Evolutionary conservation across 2,113 vertebrate species (phyloP).

Genomic region (Sialia sialis): DNA sequence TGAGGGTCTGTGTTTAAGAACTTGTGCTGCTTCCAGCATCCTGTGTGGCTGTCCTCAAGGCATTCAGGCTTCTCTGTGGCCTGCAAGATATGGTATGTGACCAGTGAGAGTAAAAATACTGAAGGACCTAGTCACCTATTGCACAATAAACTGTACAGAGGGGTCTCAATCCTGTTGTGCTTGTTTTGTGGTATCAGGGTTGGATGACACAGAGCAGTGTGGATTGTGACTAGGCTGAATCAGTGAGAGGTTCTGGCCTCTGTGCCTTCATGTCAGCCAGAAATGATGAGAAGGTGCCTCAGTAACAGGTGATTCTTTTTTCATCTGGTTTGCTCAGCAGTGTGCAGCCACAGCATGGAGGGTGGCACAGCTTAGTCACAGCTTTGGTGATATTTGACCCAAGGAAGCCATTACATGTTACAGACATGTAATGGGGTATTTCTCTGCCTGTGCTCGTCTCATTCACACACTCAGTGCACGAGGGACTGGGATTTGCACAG

Average conservation of each 20-base stretch:
- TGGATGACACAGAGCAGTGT: background rate
- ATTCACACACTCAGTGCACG: background rate
- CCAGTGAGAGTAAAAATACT: background rate
- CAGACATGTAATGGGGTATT: accelerated
- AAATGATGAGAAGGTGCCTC: background rate
- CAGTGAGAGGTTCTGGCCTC: background rate
- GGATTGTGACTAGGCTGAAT: background rate
- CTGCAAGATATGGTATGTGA: background rate
- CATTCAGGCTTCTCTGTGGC: background rate
- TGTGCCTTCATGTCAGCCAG: background rate
- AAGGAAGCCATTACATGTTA: background rate
- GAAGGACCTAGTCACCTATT: background rate
- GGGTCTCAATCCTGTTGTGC: background rate
- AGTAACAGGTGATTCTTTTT: background rate
- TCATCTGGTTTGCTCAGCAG: background rate
- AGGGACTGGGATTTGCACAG: background rate
- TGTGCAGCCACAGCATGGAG: accelerated
- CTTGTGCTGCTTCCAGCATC: background rate
- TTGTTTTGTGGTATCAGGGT: background rate
- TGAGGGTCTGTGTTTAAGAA: background rate
- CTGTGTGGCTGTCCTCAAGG: background rate
- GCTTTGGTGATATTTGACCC: background rate
- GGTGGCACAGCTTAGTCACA: accelerated
- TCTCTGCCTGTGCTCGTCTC: background rate
- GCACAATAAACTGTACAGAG: background rate